A percentile compares a stretch with the other conserved stretches of the same genome.
Evolutionary conservation across 1,140 invertebrate species (phyloP).

Genomic region (Leptinotarsa defecta): DNA sequence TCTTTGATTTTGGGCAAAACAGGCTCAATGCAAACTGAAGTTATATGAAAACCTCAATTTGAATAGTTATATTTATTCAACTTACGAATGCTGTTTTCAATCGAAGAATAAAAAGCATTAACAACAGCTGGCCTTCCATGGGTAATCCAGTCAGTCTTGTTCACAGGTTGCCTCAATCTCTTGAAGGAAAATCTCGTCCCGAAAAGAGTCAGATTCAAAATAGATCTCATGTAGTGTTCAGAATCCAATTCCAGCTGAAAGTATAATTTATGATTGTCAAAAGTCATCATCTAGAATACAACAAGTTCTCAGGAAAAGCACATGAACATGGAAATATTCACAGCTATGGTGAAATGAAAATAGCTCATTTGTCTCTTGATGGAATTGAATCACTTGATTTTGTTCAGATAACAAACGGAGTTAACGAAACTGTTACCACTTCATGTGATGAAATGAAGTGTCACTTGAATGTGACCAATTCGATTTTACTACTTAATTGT

Average conservation of each 20-base stretch:
- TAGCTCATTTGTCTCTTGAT: too few relatives aligned
- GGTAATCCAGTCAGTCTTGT: conserved; percentile 71
- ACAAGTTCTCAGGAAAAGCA: too few relatives aligned
- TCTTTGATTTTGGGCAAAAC: background rate
- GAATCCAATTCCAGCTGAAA: conserved; percentile 63
- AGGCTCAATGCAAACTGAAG: background rate
- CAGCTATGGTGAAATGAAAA: too few relatives aligned
- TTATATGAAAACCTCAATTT: background rate
- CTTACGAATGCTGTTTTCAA: conserved; percentile 71
- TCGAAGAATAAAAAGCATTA: conserved; percentile 71
- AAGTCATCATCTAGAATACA: too few relatives aligned
- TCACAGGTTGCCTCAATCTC: conserved; percentile 65
- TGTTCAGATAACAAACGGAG: too few relatives aligned
- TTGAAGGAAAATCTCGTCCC: conserved; percentile 65
- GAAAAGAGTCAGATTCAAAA: conserved; percentile 66
- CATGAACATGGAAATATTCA: too few relatives aligned
- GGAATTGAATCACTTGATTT: too few relatives aligned
- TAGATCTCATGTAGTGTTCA: conserved; percentile 62
- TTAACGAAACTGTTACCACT: too few relatives aligned
- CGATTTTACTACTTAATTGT: too few relatives aligned
- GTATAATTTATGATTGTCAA: background rate
- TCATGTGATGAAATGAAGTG: too few relatives aligned
- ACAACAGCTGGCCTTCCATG: conserved; percentile 68
- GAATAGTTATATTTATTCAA: background rate
- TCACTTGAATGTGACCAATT: too few relatives aligned